phyloP scores from a whole-genome alignment of 2,888 invertebrate species.

The Bhutanitis thaidina region DNA sequence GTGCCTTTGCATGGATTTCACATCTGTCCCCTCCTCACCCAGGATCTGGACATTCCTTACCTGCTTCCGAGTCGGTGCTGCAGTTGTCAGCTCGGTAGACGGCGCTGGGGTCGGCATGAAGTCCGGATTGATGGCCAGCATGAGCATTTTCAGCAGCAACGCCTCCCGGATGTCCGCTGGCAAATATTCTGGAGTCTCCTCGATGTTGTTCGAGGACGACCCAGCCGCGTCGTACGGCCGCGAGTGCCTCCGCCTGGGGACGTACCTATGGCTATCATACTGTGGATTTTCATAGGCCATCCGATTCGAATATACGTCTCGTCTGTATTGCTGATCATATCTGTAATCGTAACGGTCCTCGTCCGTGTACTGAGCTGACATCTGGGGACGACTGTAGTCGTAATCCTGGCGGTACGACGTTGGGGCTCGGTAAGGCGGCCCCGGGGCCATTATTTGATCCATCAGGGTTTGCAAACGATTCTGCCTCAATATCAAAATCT shows the following conservation, averaged over 20 bases:
- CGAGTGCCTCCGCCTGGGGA: constrained; percentile 12
- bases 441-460: constrained; percentile 64
- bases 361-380: constrained; percentile 52
- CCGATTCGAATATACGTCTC: constrained; percentile 60
- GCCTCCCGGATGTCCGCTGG: constrained; percentile 86
- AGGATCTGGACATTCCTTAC: constrained; percentile 86
- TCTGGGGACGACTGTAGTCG: constrained; percentile 46
- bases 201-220: constrained; percentile 16
- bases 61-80: constrained; percentile 77
- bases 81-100: constrained; percentile 66
- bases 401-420: constrained; percentile 47
- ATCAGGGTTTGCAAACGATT: constrained; percentile 79
- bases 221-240: constrained; percentile 13
- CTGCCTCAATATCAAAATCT: constrained; percentile 83
- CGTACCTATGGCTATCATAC: constrained; percentile 65
- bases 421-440: constrained; percentile 47
- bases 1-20: constrained; percentile 50
- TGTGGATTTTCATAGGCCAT: constrained; percentile 57
- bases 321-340: constrained; percentile 58
- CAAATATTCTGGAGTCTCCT: constrained; percentile 76
- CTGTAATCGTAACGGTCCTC: constrained; percentile 65
- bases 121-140: constrained; percentile 85
- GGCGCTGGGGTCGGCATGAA: constrained; percentile 64
- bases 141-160: constrained; percentile 84
- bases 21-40: constrained; percentile 79